Evolutionary conservation across 2,797 vertebrate genomes (phyloP).

Genomic region (Rhinoraja longicauda): DNA sequence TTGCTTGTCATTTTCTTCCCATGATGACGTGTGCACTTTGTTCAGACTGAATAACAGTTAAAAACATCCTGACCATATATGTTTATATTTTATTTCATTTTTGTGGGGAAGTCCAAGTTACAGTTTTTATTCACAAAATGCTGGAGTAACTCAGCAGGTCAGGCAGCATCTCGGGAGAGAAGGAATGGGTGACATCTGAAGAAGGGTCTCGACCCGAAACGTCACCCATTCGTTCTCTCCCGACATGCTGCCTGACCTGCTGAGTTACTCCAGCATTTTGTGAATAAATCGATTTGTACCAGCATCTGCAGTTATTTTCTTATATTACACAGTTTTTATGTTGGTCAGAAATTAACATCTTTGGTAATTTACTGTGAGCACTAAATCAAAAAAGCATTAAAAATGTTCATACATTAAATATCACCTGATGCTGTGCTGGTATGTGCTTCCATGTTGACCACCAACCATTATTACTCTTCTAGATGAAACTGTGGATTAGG

Average conservation of each 20-base stretch:
- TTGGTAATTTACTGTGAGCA: not conserved
- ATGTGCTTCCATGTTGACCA: not conserved
- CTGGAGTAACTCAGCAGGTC: too few relatives aligned
- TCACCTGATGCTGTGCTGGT: not conserved
- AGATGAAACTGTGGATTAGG: not conserved
- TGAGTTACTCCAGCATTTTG: too few relatives aligned
- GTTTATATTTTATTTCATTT: not conserved
- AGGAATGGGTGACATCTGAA: too few relatives aligned
- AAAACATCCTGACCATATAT: too few relatives aligned
- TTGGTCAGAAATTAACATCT: not conserved
- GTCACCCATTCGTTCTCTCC: too few relatives aligned
- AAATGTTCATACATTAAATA: not conserved
- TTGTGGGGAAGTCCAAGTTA: not conserved
- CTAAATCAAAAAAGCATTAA: not conserved
- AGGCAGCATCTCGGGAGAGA: too few relatives aligned
- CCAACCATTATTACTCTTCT: not conserved
- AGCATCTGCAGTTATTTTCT: too few relatives aligned
- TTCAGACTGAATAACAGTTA: slow-evolving; percentile 1
- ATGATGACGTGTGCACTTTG: not conserved
- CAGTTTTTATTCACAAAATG: too few relatives aligned
- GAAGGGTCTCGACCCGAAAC: too few relatives aligned
- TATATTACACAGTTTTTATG: not conserved
- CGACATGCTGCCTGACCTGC: too few relatives aligned
- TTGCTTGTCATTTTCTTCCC: not conserved
- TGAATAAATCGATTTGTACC: too few relatives aligned